phyloP scores from a whole-genome alignment of 1,140 invertebrate genomes.

The Hesperophylax magnus region DNA sequence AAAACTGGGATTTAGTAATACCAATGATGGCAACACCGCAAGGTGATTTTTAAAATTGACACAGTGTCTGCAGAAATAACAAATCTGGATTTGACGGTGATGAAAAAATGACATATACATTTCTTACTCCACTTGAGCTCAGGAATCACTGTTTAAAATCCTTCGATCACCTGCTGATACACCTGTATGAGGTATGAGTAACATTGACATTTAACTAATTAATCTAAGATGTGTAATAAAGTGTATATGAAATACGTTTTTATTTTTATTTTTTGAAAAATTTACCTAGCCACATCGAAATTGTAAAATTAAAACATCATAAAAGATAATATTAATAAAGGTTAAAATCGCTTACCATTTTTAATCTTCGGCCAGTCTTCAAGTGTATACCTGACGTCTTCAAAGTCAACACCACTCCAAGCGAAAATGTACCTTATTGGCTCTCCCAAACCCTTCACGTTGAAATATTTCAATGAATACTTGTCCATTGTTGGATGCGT shows the following conservation, averaged over 20 bases:
- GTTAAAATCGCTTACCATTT: conserved; percentile 60
- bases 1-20: conserved; percentile 62
- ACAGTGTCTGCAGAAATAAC: conserved; percentile 59
- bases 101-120: too few species aligned
- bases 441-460: conserved; percentile 79
- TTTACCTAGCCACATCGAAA: too few species aligned
- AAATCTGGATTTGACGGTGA: conserved; percentile 57
- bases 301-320: too few species aligned
- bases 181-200: too few species aligned
- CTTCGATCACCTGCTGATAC: too few species aligned
- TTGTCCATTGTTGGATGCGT: conserved; percentile 28
- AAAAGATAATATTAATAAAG: too few species aligned
- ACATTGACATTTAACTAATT: too few species aligned
- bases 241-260: too few species aligned
- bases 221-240: too few species aligned
- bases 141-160: too few species aligned
- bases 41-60: conserved; percentile 60
- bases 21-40: conserved; percentile 63
- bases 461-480: conserved; percentile 79
- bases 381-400: conserved; percentile 75
- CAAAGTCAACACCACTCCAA: conserved; percentile 79
- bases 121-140: too few species aligned
- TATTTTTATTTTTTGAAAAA: too few species aligned
- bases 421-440: conserved; percentile 80
- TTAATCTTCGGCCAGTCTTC: conserved; percentile 75